These are phyloP conservation scores for Megalurothrips usitatus DNA, from an alignment of 2,888 invertebrate genomes.

Conservation along the genomic window DNA sequence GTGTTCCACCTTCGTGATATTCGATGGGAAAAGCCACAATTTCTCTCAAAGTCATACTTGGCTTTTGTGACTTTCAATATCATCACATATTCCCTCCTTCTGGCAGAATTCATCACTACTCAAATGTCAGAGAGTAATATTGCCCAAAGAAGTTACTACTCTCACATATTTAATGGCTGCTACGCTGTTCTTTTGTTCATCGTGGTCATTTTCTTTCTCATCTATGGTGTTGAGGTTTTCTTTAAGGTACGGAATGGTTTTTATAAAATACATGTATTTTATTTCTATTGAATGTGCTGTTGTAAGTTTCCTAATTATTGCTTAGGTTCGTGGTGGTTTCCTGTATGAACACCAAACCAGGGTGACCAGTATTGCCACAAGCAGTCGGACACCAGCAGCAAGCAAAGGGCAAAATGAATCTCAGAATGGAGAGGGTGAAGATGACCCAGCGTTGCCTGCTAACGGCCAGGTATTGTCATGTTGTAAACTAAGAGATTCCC, in stretches of 20 bases:
- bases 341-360: slow-evolving; percentile 53
- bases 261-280: slow-evolving; percentile 26
- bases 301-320: slow-evolving; percentile 25
- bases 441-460: slow-evolving; percentile 53
- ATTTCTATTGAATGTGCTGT: slow-evolving; percentile 9
- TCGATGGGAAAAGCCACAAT: slow-evolving; percentile 82
- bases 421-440: slow-evolving; percentile 43
- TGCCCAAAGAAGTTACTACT: slow-evolving; percentile 58
- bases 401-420: slow-evolving; percentile 38
- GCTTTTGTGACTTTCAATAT: slow-evolving; percentile 87
- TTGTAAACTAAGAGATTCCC: slow-evolving; percentile 35
- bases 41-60: slow-evolving; percentile 85
- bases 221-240: slow-evolving; percentile 90
- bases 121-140: slow-evolving; percentile 51
- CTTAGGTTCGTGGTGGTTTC: slow-evolving; percentile 75
- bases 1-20: slow-evolving; percentile 85
- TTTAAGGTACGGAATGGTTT: slow-evolving; percentile 65
- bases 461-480: slow-evolving; percentile 50
- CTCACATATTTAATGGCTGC: slow-evolving; percentile 85
- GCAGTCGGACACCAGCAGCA: slow-evolving; percentile 44
- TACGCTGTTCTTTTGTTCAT: slow-evolving; percentile 87
- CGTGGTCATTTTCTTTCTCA: slow-evolving; percentile 86
- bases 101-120: slow-evolving; percentile 64
- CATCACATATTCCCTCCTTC: slow-evolving; percentile 77
- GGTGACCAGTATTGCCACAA: slow-evolving; percentile 55